phyloP scores from a whole-genome alignment of 2,797 vertebrate genomes.

The Acanthurus lineatus region DNA sequence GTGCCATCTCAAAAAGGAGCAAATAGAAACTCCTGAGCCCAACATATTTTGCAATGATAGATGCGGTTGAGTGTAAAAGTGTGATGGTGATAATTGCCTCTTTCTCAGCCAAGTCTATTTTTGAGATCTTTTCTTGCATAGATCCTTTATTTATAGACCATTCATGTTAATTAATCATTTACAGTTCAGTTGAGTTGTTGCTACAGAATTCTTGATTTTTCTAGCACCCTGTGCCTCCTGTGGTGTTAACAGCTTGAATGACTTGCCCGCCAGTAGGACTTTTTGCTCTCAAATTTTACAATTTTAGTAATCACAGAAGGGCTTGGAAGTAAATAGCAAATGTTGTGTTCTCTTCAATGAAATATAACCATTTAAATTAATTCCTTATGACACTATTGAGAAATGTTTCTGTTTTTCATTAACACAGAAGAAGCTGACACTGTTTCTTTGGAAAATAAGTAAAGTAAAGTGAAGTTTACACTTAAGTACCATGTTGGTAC shows the following conservation, averaged over 20 bases:
- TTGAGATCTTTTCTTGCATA: constrained; percentile 34
- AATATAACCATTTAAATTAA: constrained; percentile 19
- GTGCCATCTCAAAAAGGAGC: constrained; percentile 31
- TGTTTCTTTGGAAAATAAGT: not conserved
- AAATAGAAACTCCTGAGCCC: constrained; percentile 56
- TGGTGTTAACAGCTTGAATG: constrained; percentile 29
- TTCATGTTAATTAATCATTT: constrained; percentile 60
- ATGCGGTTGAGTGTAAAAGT: constrained; percentile 48
- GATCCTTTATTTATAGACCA: constrained; percentile 49
- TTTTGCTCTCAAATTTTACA: constrained; percentile 1
- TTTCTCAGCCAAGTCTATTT: constrained; percentile 76
- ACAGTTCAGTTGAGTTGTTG: constrained; percentile 50
- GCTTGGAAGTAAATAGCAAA: not conserved
- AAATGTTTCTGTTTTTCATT: constrained; percentile 1
- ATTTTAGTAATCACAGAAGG: constrained; percentile 5
- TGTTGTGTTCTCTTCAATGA: constrained; percentile 14
- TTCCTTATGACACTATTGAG: not conserved
- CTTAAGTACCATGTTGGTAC: no score
- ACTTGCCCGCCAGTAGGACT: not conserved
- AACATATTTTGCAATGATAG: constrained; percentile 43
- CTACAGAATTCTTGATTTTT: constrained; percentile 26
- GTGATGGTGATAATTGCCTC: constrained; percentile 79
- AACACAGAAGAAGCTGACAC: not conserved
- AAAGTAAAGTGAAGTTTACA: no score
- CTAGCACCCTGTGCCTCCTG: constrained; percentile 7